phyloP scores from a whole-genome alignment of 2,888 invertebrate species.

The Limnephilus auricula region DNA sequence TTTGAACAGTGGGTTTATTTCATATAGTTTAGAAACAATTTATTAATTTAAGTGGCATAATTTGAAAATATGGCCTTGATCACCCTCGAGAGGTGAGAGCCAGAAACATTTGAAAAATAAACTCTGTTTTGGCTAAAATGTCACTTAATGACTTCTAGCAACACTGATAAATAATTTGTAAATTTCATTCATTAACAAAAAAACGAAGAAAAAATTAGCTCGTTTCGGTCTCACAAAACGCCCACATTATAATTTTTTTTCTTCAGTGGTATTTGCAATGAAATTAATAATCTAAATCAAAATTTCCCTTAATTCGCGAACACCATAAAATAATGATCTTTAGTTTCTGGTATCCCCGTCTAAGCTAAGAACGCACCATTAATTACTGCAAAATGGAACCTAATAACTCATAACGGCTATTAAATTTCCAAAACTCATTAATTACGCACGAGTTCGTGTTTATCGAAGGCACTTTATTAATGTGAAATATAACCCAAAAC shows the following conservation, averaged over 20 bases:
- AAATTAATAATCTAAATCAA: neutral
- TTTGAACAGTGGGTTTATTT: too few relatives aligned
- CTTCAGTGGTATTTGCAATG: neutral
- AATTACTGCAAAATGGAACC: constrained; percentile 20
- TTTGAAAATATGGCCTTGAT: too few relatives aligned
- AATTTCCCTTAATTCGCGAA: neutral
- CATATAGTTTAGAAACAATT: too few relatives aligned
- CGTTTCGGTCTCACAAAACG: too few relatives aligned
- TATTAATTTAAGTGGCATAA: too few relatives aligned
- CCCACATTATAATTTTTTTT: neutral
- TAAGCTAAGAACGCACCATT: constrained; percentile 20
- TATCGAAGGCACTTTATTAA: constrained; percentile 35
- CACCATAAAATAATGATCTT: neutral
- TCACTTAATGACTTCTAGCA: too few relatives aligned
- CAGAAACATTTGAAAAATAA: too few relatives aligned
- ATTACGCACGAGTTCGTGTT: constrained; percentile 40
- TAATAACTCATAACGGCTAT: constrained; percentile 51
- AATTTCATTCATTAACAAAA: too few relatives aligned
- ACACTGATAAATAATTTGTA: too few relatives aligned
- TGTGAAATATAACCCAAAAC: constrained; percentile 60
- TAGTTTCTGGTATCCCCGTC: neutral
- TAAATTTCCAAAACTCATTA: constrained; percentile 49
- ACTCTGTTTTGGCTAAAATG: too few relatives aligned
- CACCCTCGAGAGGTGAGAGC: too few relatives aligned
- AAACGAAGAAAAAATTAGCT: too few relatives aligned